Base-by-base conservation (phyloP, 2,888 invertebrate species). In the Ophion costatus region DNA sequence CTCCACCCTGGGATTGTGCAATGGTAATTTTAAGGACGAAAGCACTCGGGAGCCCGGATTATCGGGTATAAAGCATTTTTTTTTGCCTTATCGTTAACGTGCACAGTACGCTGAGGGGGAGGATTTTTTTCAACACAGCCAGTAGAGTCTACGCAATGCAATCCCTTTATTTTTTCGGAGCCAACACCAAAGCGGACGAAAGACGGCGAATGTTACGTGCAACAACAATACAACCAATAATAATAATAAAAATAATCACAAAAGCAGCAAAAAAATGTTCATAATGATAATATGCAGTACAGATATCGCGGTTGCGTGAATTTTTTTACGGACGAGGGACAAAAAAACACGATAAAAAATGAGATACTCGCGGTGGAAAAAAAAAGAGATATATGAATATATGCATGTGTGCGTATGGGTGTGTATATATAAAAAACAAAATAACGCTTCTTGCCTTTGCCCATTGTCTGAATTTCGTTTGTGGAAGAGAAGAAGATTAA, bases 401-500 rank as follows among this genome's bases (percentile, higher is more conserved):
- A 61, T 56, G 51, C 4, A n/a, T 66, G 4, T n/a, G 24, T 45
- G 45, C 9, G 24, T 24, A 24, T 63, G 24, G 3, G n/a, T 42
- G 20, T 66, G 51, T 33, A 11, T 66, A 14, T 66, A 56, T 67
- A 78, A 45, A 78, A 61, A 42, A 20, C 74, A 75, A 84, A 89
- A 84, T 24, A 42, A 90, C 90, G 87, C 90, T 90, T 88, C 93
- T 93, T 93, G 93, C 93, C 93, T 93, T 92, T 89, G 92, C 91
- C 88, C 90, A 90, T 82, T 86, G 87, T 91, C 91, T 88, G 89
- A 91, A 92, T 92, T 92, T 88, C 91, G 88, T 92, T 92, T 93
- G 89, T 91, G 86, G 91, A 91, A 91, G 88, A 91, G 93, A 89
- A 93, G 93, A 90, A 93, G 93, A 89, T 89, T 93, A 92, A 93